Base-by-base conservation (phyloP, 2,113 vertebrate species). In the Porphyrio hochstetteri region DNA sequence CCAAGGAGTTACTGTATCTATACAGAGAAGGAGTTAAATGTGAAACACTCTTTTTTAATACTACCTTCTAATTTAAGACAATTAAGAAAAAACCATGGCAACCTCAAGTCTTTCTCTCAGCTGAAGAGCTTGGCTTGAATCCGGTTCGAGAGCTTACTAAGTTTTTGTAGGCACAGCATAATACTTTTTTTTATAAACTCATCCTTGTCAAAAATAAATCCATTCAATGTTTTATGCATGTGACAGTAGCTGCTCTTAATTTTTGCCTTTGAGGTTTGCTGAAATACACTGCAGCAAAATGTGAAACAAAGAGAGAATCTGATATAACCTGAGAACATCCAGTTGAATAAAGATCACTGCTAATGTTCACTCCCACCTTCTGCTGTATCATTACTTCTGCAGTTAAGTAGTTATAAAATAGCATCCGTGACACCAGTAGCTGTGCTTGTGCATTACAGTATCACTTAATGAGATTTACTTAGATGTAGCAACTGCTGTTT, bases 291-390 rank as follows among this genome's bases (percentile, higher is more conserved):
- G 89, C 64, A 86, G 78, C 87, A 94, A 94, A 46, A 95, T 88
- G 86, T 85, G 91, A 92, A 95, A 97, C 92, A 97, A 97, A 96
- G 79, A 93, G 36, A 91, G 97, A 96, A 96, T 82, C 42, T 82
- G 82, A 75, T 55, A 64, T 69, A 96, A 94, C 56, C 36, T 36
- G 88, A 88, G 53, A 92, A 59, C 74, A 90, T 91, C 75, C 83
- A 69, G 65, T 82, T 96, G 97, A 96, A 97, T 95, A 94, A 96
- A 71, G 72, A 97, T 95, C 86, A 61, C 88, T 80, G 65, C 55
- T 97, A 97, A 98, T 96, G 93, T 82, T 91, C 86, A 68, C 78
- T 92, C 89, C 72, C 52, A 95, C 97, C 97, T 98, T 97, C 97
- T 97, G 96, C 94, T 95, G 50, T 76, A 63, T 82, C 94, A 91